A percentile compares a stretch with the other conserved stretches of the same genome.
Conservation (phyloP, 2,888 invertebrate species). For the Ligdia adustata region DNA sequence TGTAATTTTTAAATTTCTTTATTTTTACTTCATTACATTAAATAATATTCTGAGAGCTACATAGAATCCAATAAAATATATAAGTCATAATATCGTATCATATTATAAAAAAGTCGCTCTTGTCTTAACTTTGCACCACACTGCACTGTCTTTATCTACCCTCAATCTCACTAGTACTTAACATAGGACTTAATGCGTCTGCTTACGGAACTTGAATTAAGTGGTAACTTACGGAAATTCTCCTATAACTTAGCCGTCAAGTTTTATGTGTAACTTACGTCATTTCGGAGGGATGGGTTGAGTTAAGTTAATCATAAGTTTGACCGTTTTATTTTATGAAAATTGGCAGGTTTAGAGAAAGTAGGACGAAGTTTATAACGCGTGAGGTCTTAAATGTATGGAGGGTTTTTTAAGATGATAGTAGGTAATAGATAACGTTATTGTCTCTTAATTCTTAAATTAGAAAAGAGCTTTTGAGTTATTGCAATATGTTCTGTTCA, state of each 20-base stretch:
- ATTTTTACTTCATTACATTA: no score
- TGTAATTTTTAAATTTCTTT: no score
- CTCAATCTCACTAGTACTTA: constrained; percentile 65
- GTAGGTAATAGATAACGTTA: no score
- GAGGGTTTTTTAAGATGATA: not conserved
- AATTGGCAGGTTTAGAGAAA: constrained; percentile 4
- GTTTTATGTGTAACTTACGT: constrained; percentile 11
- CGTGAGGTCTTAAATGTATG: not conserved
- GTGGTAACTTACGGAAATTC: constrained; percentile 47
- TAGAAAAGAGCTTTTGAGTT: no score
- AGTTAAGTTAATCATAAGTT: constrained; percentile 21
- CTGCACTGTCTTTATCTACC: constrained; percentile 59
- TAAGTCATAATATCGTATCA: no score
- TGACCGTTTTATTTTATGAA: constrained; percentile 17
- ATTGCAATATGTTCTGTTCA: no score
- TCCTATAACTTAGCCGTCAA: constrained; percentile 33
- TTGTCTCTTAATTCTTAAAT: no score
- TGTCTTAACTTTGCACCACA: no score
- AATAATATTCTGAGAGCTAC: no score
- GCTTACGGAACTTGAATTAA: constrained; percentile 55
- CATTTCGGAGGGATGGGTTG: constrained; percentile 11
- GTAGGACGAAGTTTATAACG: not conserved
- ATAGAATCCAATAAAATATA: no score
- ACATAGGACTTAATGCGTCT: constrained; percentile 68
- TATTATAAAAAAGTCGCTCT: no score